Base-by-base conservation (phyloP, 1,140 invertebrate species). In the Neodiprion pinetum region DNA sequence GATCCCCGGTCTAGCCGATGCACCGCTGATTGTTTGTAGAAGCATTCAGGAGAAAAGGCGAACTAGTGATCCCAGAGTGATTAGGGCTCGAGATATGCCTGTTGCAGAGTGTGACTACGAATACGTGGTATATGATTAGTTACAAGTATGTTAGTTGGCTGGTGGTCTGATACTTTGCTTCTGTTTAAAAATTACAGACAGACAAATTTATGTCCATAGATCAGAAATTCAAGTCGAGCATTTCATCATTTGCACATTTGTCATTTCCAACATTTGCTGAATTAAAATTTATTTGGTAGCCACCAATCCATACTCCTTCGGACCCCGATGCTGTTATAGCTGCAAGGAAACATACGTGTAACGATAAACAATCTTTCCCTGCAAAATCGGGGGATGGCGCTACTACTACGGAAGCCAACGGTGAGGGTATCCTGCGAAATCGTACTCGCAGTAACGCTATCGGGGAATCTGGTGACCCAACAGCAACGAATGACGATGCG, bases 91-190 rank as follows among this genome's bases (percentile, higher is more conserved):
- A 40, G n/a, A 61, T 9, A 12, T 61, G 9, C 53, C 53, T 61
- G 53, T 17, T 17, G 53, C n/a, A 12, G 53, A 61, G 53, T 61
- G 11, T 17, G 53, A 61, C 11, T 61, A 61, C 53, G 53, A 7
- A 61, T 61, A 61, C 53, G 53, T 61, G 53, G 53, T 61, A 61
- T 40, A 40, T 17, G 53, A 61, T 61, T 61, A 61, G n/a, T 61
- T 17, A 40, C 28, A 40, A 40, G 28, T 40, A 40, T 40, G 28
- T 40, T 40, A 40, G 5, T 40, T 40, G 28, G 28, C 28, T 40
- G 28, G 28, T 5, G 28, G 0, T 5, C 5, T 5, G 28, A 40
- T 40, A 5, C 28, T 40, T 40, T 40, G 28, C 28, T 5, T 2
- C 2, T 40, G 28, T 40, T 40, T 40, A 40, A 40, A 40, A 40